These are phyloP conservation scores for Maccullochella peelii DNA, from an alignment of 2,113 vertebrate species.

Conservation along the genomic window DNA sequence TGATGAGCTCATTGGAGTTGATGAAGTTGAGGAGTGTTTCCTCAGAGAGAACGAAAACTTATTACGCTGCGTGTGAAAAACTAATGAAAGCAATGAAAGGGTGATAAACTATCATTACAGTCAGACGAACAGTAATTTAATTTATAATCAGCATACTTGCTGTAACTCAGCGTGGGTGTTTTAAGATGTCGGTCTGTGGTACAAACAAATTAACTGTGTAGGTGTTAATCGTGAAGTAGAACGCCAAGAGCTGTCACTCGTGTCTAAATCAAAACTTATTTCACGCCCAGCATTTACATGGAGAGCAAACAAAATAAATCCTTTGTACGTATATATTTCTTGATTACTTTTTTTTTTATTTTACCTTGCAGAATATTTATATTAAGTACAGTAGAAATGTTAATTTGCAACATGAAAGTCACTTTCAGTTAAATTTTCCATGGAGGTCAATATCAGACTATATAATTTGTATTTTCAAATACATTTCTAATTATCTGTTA, in stretches of 20 bases:
- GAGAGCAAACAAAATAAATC: not conserved
- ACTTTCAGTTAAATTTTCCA: slow-evolving; percentile 1
- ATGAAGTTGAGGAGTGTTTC: slow-evolving; percentile 22
- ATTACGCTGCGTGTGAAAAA: not conserved
- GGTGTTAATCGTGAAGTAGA: not conserved
- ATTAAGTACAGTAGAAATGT: not conserved
- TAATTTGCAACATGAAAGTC: not conserved
- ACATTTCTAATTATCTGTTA: not conserved
- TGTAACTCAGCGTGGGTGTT: slow-evolving; percentile 16
- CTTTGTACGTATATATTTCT: not conserved
- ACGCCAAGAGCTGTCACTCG: not conserved
- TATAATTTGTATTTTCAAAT: not conserved
- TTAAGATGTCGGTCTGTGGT: not conserved
- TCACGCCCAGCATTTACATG: not conserved
- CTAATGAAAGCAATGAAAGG: not conserved
- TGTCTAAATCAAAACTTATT: not conserved
- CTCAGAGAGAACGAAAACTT: not conserved
- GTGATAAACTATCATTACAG: slow-evolving; percentile 1
- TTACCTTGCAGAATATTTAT: not conserved
- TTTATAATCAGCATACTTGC: not conserved
- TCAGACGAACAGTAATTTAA: slow-evolving; percentile 1
- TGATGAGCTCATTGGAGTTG: slow-evolving; percentile 2
- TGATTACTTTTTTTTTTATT: too few relatives aligned
- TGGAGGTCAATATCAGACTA: not conserved
- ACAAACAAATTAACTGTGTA: slow-evolving; percentile 1